phyloP scores from a whole-genome alignment of 2,113 vertebrate species.

The Cyphomyrus discorhynchus region DNA sequence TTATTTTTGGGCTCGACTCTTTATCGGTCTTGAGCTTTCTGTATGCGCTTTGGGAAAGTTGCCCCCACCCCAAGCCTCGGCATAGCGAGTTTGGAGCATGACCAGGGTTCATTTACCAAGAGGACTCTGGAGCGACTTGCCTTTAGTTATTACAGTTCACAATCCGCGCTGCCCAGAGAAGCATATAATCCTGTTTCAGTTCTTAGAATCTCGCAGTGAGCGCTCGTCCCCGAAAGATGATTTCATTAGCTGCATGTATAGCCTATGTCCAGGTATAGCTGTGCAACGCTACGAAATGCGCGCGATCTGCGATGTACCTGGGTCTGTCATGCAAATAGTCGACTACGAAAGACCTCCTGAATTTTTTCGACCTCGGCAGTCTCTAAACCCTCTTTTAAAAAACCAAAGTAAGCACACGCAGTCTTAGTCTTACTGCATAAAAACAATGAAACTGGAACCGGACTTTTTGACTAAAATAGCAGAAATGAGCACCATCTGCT shows the following conservation, averaged over 20 bases:
- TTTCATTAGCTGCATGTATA: background rate
- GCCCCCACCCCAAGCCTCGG: background rate
- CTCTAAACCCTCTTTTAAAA: background rate
- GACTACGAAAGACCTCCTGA: background rate
- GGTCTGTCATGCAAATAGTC: background rate
- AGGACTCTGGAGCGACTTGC: background rate
- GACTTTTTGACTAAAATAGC: background rate
- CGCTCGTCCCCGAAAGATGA: background rate
- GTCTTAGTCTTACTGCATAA: background rate
- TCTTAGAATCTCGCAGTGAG: background rate
- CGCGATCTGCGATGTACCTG: background rate
- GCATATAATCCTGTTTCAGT: background rate
- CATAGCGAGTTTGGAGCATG: background rate
- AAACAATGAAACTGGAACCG: background rate
- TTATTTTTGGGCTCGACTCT: background rate
- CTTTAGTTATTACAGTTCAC: background rate
- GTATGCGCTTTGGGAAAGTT: background rate
- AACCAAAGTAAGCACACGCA: background rate
- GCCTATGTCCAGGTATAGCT: background rate
- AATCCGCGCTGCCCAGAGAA: background rate
- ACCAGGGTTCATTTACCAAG: background rate
- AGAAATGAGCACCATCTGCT: slow-evolving; percentile 22
- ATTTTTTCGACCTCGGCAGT: background rate
- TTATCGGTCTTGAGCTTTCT: background rate
- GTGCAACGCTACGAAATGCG: background rate